phyloP scores from a whole-genome alignment of 2,888 invertebrate species.

The Microctonus hyperodae region DNA sequence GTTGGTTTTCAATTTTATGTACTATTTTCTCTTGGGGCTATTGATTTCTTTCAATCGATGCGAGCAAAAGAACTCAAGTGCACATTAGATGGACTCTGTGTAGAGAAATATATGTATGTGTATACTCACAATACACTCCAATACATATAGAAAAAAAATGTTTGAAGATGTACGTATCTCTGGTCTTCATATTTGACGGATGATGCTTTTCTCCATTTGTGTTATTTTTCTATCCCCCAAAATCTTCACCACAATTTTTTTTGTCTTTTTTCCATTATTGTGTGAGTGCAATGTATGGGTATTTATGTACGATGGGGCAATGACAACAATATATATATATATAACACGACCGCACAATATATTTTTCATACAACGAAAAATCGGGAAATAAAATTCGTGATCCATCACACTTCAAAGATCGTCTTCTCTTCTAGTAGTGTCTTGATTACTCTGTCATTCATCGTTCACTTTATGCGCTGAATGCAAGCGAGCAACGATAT shows the following conservation, averaged over 20 bases:
- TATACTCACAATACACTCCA: neutral
- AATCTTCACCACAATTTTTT: neutral
- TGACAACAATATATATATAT: neutral
- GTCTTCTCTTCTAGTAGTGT: slow-evolving; percentile 18
- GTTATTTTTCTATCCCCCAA: neutral
- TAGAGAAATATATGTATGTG: neutral
- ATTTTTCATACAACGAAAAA: slow-evolving; percentile 4
- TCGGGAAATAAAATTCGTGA: slow-evolving; percentile 28
- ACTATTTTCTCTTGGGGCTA: slow-evolving; percentile 13
- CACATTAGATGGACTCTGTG: neutral
- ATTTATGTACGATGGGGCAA: neutral
- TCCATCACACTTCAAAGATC: slow-evolving; percentile 38
- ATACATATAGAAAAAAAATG: slow-evolving; percentile 2
- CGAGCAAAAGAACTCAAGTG: neutral
- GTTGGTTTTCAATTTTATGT: neutral
- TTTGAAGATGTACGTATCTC: neutral
- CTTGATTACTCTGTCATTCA: slow-evolving; percentile 1
- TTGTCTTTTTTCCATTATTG: neutral
- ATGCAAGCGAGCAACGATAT: neutral
- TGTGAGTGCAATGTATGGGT: slow-evolving; percentile 2
- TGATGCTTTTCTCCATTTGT: slow-evolving; percentile 17
- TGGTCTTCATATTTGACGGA: slow-evolving; percentile 28
- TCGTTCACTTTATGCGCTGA: neutral
- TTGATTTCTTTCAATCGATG: slow-evolving; percentile 13
- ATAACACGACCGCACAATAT: neutral